Evolutionary conservation across 1,140 invertebrate species (phyloP), one percentile per base, ranked within the genome.

Genomic region (Rhizoglyphus robini): DNA sequence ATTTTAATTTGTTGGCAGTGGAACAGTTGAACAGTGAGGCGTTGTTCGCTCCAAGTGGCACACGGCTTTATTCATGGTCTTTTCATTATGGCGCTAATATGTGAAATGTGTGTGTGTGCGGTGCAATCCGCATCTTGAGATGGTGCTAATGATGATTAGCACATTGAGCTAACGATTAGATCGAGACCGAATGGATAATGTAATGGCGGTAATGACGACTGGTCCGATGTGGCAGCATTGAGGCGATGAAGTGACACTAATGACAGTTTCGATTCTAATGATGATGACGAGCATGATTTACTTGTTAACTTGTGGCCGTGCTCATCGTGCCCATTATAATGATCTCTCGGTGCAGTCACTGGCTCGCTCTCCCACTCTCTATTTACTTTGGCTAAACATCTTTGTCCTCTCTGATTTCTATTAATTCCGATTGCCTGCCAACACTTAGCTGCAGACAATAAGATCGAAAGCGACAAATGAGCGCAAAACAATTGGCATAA

Each of bases 131-230:
- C 27, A 2, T 60, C 15, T 60, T 3, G 3, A 34, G 3, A 34
- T 60, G 58, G 15, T 30, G 36, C 58, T 60, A 60, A 60, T 60
- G 58, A 60, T 60, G 58, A 60, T 60, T 60, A 60, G 58, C 58
- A 60, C 58, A 60, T 60, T 60, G 58, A 34, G 58, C 27, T 60
- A 60, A 60, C 58, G 58, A 60, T 60, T 60, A 60, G 58, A 60
- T 60, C 58, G 27, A 60, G 58, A 60, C 51, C 51, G 51, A 54
- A 54, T 54, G 51, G 58, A 60, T 60, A 29, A 60, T 60, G 2
- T 60, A 29, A 27, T 59, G 57, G 25, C 25, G 8, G 25, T 59
- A 59, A 59, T 59, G 25, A 59, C 25, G 25, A 46, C 58, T 32
- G 4, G 15, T 27, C 29, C 15, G 15, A 46, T 34, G 57, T 38